phyloP scores from a whole-genome alignment of 2,888 invertebrate species.

The Lasioglossum malachurum region DNA sequence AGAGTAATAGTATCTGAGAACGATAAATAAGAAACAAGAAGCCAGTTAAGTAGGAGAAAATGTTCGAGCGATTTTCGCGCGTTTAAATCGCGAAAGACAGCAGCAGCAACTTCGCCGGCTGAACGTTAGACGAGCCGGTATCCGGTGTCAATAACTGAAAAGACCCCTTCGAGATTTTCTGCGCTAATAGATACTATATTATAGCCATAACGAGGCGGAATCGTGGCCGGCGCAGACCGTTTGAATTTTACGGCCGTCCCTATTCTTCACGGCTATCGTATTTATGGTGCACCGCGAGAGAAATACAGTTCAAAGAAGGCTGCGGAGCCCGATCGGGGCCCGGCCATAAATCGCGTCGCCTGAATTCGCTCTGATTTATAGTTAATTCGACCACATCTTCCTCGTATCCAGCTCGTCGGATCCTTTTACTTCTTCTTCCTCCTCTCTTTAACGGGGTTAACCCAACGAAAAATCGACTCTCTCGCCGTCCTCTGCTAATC shows the following conservation, averaged over 20 bases:
- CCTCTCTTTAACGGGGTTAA: neutral
- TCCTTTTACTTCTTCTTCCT: conserved; percentile 21
- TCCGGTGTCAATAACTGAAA: conserved; percentile 29
- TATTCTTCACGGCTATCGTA: conserved; percentile 67
- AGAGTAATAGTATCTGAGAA: too few species aligned
- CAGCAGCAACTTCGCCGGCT: neutral
- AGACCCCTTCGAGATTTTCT: conserved; percentile 18
- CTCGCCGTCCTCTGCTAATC: neutral
- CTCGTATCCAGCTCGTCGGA: conserved; percentile 12
- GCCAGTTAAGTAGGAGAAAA: neutral
- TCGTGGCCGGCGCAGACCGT: conserved; percentile 44
- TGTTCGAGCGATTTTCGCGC: neutral
- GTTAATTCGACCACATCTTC: conserved; percentile 56
- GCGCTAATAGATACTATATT: conserved; percentile 58
- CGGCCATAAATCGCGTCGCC: conserved; percentile 60
- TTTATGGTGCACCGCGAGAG: conserved; percentile 64
- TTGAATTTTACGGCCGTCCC: conserved; percentile 63
- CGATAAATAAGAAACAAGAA: too few species aligned
- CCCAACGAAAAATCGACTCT: neutral
- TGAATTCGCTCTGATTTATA: conserved; percentile 68
- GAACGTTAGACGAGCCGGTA: neutral
- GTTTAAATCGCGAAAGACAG: neutral
- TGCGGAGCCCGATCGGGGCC: conserved; percentile 50
- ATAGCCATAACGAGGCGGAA: conserved; percentile 50
- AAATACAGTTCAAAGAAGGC: conserved; percentile 57